A percentile compares a stretch with the other conserved stretches of the same genome.
These are phyloP conservation scores for Microctonus brassicae DNA, from an alignment of 2,888 invertebrate species.

Conservation along the genomic window DNA sequence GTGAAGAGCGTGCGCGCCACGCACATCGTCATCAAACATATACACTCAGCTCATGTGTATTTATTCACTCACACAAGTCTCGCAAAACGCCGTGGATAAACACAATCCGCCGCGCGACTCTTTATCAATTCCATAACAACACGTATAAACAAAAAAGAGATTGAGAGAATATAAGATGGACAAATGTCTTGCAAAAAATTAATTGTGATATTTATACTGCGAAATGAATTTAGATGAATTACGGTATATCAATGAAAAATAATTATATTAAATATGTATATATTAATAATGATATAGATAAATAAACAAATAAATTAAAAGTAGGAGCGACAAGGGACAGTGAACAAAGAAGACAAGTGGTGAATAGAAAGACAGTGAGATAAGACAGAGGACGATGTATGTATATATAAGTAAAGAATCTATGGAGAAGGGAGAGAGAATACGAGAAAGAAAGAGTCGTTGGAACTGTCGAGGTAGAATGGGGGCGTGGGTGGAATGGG, in stretches of 20 bases:
- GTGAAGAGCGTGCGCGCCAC: neutral
- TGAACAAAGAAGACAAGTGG: neutral
- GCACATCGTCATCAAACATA: too few species aligned
- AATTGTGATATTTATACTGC: too few species aligned
- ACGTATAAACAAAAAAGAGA: too few species aligned
- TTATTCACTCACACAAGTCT: neutral
- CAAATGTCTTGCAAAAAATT: slow-evolving; percentile 25
- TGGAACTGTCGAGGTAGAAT: slow-evolving; percentile 56
- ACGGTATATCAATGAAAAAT: too few species aligned
- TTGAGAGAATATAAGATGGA: neutral
- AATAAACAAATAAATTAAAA: too few species aligned
- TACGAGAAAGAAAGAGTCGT: slow-evolving; percentile 38
- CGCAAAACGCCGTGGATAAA: neutral
- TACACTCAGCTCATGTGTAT: too few species aligned
- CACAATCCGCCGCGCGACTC: neutral
- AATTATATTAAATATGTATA: too few species aligned
- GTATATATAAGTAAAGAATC: neutral
- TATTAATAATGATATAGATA: too few species aligned
- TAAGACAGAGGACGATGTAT: neutral
- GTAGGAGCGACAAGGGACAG: slow-evolving; percentile 4
- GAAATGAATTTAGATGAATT: too few species aligned
- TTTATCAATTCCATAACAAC: slow-evolving; percentile 8
- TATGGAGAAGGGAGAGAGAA: slow-evolving; percentile 24
- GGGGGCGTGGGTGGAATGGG: slow-evolving; percentile 68
- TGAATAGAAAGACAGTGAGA: slow-evolving; percentile 2